phyloP scores from a whole-genome alignment of 2,797 vertebrate genomes.

The Xenentodon cancila region DNA sequence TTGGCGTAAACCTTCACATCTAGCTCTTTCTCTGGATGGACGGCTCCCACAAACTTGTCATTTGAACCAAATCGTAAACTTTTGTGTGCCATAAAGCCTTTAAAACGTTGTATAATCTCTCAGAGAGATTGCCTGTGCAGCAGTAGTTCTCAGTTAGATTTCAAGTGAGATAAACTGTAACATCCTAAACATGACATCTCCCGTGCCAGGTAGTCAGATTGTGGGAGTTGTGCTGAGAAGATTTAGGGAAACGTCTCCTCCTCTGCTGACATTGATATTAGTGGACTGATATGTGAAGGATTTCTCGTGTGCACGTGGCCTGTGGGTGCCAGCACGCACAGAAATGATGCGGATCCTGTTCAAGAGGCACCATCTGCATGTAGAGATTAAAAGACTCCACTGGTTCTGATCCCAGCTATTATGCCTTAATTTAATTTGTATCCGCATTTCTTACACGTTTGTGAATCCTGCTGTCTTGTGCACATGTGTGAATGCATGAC shows the following conservation, averaged over 20 bases:
- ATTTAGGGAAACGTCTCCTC: conserved; percentile 25
- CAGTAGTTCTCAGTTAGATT: too few species aligned
- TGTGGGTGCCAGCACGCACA: conserved; percentile 40
- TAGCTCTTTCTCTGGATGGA: too few species aligned
- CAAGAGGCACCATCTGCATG: conserved; percentile 66
- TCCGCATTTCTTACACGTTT: neutral
- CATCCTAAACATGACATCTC: neutral
- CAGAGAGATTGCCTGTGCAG: neutral
- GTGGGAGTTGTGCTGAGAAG: neutral
- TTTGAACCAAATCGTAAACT: neutral
- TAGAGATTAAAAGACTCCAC: conserved; percentile 56
- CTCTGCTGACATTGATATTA: conserved; percentile 30
- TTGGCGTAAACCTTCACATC: neutral
- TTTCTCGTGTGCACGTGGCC: conserved; percentile 31
- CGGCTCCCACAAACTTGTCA: too few species aligned
- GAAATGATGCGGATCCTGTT: conserved; percentile 48
- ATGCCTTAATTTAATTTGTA: neutral
- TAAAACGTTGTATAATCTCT: neutral
- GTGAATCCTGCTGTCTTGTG: neutral
- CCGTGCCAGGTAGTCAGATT: neutral
- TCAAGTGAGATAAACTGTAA: neutral
- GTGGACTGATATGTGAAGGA: conserved; percentile 38
- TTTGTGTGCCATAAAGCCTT: neutral
- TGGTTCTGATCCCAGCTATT: neutral
- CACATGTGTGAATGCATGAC: too few species aligned